A percentile compares a stretch with the other conserved stretches of the same genome.
Evolutionary conservation across 2,888 invertebrate genomes (phyloP).

Genomic region (Diaperis boleti): DNA sequence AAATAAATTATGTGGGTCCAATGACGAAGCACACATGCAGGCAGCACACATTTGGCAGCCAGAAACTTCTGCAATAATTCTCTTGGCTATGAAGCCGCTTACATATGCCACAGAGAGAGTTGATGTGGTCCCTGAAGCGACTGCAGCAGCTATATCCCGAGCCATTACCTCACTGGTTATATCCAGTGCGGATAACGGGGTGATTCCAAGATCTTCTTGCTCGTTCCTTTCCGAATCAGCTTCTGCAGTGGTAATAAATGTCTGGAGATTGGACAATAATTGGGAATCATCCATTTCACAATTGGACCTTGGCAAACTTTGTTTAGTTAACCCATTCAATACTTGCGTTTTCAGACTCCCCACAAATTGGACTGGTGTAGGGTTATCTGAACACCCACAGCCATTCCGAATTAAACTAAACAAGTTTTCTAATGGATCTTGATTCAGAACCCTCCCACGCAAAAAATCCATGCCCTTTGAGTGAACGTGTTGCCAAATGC

Average conservation of each 20-base stretch:
- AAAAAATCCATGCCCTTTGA: constrained; percentile 15
- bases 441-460: constrained; percentile 42
- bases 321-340: constrained; percentile 39
- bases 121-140: no score
- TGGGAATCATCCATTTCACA: constrained; percentile 5
- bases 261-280: no score
- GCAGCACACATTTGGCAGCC: no score
- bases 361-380: constrained; percentile 42
- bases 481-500: constrained; percentile 35
- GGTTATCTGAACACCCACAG: constrained; percentile 46
- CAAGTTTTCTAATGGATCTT: constrained; percentile 46
- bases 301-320: constrained; percentile 21
- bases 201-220: constrained; percentile 23
- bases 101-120: constrained; percentile 19
- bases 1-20: constrained; percentile 23
- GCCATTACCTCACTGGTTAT: no score
- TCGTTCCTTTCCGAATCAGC: no score
- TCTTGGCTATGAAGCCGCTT: constrained; percentile 19
- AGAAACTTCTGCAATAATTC: not conserved
- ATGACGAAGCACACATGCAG: not conserved
- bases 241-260: no score
- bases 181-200: constrained; percentile 1
- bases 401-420: constrained; percentile 42
- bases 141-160: constrained; percentile 5
- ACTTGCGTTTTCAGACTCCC: constrained; percentile 44